Percentiles rank a stretch among this genome's conserved stretches.
Conservation (phyloP, 2,113 vertebrate genomes). For the Perca schrenkii region DNA sequence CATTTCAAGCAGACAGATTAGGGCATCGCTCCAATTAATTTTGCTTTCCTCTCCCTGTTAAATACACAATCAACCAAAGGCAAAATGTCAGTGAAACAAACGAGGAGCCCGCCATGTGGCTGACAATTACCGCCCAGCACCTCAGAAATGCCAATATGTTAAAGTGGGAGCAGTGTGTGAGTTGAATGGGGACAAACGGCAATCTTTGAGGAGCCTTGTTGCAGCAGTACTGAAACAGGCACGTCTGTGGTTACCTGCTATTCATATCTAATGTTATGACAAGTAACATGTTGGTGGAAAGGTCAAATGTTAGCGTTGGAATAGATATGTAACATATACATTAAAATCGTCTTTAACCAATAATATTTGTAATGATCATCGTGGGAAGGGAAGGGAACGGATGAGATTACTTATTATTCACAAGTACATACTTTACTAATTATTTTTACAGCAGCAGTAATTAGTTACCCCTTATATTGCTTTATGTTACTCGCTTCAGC, state of each 20-base stretch:
- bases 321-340: background rate
- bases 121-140: conserved; percentile 84
- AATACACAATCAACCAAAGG: conserved; percentile 87
- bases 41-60: conserved; percentile 82
- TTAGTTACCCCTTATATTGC: background rate
- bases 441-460: background rate
- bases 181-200: conserved; percentile 76
- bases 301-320: conserved; percentile 36
- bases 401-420: background rate
- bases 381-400: background rate
- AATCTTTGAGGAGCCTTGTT: conserved; percentile 51
- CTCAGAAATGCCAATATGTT: conserved; percentile 86
- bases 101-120: conserved; percentile 75
- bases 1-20: conserved; percentile 86
- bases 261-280: conserved; percentile 31
- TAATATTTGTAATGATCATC: background rate
- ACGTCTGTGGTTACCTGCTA: conserved; percentile 3
- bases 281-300: conserved; percentile 28
- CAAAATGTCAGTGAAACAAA: conserved; percentile 87
- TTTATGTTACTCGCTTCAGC: background rate
- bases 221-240: conserved; percentile 27
- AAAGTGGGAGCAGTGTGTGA: conserved; percentile 73
- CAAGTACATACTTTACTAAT: background rate
- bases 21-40: conserved; percentile 85
- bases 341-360: background rate